A percentile compares a stretch with the other conserved stretches of the same genome.
Conservation (phyloP, 53 echinoderm and acorn worm species). For the Pentamera pediparva region DNA sequence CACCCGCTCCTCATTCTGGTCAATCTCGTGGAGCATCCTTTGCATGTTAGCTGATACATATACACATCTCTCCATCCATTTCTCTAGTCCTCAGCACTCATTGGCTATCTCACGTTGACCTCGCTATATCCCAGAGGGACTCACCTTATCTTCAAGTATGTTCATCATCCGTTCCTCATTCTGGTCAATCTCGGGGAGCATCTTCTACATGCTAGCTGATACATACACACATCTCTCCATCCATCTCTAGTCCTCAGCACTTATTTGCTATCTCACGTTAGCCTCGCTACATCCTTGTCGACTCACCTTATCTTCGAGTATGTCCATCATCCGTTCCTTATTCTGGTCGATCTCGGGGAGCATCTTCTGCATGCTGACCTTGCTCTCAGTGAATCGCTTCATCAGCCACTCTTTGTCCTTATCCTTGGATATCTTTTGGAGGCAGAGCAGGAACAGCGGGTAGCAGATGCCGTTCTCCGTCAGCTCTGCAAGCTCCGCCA, state of each 20-base stretch:
- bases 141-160: slow-evolving; percentile 93
- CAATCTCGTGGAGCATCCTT: too few relatives aligned
- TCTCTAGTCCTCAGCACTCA: too few relatives aligned
- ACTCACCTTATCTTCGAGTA: slow-evolving; percentile 89
- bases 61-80: too few relatives aligned
- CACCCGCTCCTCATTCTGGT: too few relatives aligned
- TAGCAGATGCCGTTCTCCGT: slow-evolving; percentile 86
- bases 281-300: too few relatives aligned
- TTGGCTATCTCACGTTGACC: too few relatives aligned
- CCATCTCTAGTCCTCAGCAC: too few relatives aligned
- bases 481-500: slow-evolving; percentile 66
- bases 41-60: too few relatives aligned
- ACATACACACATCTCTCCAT: too few relatives aligned
- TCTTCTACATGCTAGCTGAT: slow-evolving; percentile 82
- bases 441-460: slow-evolving; percentile 83
- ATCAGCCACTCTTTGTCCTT: slow-evolving; percentile 76
- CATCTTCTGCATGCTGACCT: slow-evolving; percentile 90
- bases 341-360: slow-evolving; percentile 91
- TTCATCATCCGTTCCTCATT: slow-evolving; percentile 98
- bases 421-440: slow-evolving; percentile 76
- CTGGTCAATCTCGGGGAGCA: slow-evolving; percentile 94
- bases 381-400: slow-evolving; percentile 62
- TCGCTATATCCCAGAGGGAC: too few relatives aligned
- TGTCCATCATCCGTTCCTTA: slow-evolving; percentile 98
- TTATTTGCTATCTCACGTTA: too few relatives aligned